These are phyloP conservation scores for Corapipo altera DNA, from an alignment of 2,113 vertebrate genomes.

Conservation along the genomic window DNA sequence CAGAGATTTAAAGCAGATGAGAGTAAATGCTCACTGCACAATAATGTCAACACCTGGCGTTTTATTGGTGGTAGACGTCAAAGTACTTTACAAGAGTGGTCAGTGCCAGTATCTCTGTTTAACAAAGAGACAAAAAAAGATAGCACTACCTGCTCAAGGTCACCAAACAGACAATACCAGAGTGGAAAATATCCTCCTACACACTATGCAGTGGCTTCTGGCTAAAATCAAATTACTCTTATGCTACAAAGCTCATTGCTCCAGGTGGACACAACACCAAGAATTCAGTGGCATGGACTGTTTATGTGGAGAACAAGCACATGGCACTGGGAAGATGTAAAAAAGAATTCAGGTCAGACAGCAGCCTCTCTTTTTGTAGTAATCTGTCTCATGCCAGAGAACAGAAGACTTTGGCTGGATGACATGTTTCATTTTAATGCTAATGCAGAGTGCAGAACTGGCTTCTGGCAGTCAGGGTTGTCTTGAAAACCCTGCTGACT, in stretches of 20 bases:
- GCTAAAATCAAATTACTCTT: neutral
- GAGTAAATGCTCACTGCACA: neutral
- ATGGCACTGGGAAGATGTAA: neutral
- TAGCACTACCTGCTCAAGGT: slow-evolving; percentile 6
- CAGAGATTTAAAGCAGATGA: slow-evolving; percentile 47
- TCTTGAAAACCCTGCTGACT: neutral
- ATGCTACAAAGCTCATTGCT: neutral
- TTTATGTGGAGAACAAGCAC: neutral
- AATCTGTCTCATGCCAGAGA: neutral
- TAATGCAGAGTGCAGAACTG: neutral
- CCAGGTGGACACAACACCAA: neutral
- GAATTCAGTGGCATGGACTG: neutral
- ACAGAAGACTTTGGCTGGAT: neutral
- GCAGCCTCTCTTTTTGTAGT: neutral
- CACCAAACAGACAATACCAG: neutral
- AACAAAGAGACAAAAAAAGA: neutral
- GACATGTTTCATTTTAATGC: neutral
- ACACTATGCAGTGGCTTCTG: neutral
- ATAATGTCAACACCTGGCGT: slow-evolving; percentile 29
- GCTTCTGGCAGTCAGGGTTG: neutral
- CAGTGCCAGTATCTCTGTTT: neutral
- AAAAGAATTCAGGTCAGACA: neutral
- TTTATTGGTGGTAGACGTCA: neutral
- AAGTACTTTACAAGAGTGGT: neutral
- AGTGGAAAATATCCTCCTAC: neutral